Conservation (phyloP, 35 echinoderm and acorn worm genomes). For the Apostichopus japonicus region DNA sequence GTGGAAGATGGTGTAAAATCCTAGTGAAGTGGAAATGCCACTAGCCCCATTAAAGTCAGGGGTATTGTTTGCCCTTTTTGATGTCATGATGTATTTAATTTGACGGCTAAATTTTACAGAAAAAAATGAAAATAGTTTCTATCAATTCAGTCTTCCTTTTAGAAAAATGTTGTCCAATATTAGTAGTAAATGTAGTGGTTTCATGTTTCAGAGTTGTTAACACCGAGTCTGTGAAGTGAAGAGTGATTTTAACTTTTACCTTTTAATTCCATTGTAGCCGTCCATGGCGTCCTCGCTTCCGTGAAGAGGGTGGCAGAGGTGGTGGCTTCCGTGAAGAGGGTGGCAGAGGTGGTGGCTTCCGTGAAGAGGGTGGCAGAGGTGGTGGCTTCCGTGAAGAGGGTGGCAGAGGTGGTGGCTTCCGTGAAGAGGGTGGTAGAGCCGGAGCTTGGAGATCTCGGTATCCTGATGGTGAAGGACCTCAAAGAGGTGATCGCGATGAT, state of each 20-base stretch:
- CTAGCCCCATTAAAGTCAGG: too few relatives aligned
- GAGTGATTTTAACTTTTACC: too few relatives aligned
- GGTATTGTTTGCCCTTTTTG: too few relatives aligned
- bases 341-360: background rate
- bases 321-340: background rate
- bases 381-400: background rate
- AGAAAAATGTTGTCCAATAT: background rate
- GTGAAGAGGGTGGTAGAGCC: background rate
- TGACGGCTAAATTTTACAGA: too few relatives aligned
- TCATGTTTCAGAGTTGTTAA: too few relatives aligned
- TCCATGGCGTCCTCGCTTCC: slow-evolving; percentile 25
- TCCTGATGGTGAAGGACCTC: slow-evolving; percentile 12
- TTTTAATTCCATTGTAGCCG: slow-evolving; percentile 8
- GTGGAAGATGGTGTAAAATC: too few relatives aligned
- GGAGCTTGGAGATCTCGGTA: background rate
- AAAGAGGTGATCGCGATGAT: slow-evolving; percentile 58
- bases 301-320: background rate
- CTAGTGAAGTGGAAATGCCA: too few relatives aligned
- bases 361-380: background rate
- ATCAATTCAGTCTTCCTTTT: too few relatives aligned
- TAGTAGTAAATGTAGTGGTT: background rate
- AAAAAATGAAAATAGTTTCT: too few relatives aligned
- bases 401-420: background rate
- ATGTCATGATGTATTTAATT: too few relatives aligned
- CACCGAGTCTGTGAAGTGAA: too few relatives aligned